Percentiles rank a stretch among this genome's conserved stretches.
phyloP scores from a whole-genome alignment of 2,113 vertebrate genomes.

The Tricholaema leucomelas region DNA sequence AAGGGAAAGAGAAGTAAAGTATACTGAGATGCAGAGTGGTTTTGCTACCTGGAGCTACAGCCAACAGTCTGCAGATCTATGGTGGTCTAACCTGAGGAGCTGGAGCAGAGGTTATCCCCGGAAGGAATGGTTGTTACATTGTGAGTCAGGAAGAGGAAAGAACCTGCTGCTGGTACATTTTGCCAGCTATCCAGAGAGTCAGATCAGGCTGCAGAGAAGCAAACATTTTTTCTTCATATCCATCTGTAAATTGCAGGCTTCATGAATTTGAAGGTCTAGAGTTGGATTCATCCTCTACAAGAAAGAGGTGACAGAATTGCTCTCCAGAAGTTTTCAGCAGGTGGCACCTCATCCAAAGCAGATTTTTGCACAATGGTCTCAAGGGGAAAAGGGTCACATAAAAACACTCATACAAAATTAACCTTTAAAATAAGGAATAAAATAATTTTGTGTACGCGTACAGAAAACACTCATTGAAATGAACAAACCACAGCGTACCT shows the following conservation, averaged over 20 bases:
- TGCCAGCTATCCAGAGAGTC: neutral
- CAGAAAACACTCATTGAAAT: neutral
- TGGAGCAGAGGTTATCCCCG: conserved; percentile 14
- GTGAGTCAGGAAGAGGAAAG: neutral
- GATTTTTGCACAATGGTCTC: neutral
- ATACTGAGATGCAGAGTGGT: neutral
- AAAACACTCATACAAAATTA: neutral
- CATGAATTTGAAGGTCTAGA: neutral
- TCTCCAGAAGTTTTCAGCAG: neutral
- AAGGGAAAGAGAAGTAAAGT: neutral
- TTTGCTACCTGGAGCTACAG: conserved; percentile 6
- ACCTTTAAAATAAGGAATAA: too few species aligned
- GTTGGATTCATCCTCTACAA: neutral
- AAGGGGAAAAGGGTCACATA: neutral
- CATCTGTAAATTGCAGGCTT: neutral
- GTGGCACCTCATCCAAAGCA: neutral
- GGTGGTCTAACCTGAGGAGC: conserved; percentile 9
- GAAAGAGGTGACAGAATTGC: neutral
- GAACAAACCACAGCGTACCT: neutral
- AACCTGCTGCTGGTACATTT: neutral
- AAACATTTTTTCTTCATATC: neutral
- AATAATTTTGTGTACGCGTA: too few species aligned
- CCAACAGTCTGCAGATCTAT: neutral
- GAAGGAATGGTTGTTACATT: neutral
- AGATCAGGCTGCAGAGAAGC: neutral